These are phyloP conservation scores for Rhimphoctona megacephalus DNA, from an alignment of 2,888 invertebrate species.

Conservation along the genomic window DNA sequence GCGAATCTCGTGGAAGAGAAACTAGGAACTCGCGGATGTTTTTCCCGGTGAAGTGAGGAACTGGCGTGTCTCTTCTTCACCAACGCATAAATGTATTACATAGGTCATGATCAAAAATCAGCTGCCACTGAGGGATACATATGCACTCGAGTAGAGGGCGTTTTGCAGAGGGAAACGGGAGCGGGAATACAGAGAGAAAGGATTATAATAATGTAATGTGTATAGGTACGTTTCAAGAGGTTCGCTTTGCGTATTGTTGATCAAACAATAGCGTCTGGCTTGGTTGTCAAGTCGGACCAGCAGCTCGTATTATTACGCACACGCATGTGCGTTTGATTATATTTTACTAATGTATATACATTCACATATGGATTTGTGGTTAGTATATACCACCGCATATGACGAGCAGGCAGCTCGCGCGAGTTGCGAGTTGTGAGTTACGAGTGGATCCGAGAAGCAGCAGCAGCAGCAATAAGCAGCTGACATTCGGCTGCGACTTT, in stretches of 20 bases:
- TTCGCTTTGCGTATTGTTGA: conserved; percentile 82
- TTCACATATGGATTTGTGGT: conserved; percentile 10
- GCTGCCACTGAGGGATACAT: conserved; percentile 42
- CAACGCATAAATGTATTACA: conserved; percentile 8
- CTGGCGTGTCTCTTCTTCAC: neutral
- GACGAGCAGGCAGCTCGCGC: conserved; percentile 48
- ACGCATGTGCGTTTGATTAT: conserved; percentile 35
- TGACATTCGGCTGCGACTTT: conserved; percentile 80
- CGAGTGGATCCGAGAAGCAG: conserved; percentile 22
- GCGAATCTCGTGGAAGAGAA: neutral
- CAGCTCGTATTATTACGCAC: conserved; percentile 58
- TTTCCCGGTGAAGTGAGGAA: neutral
- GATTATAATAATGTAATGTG: conserved; percentile 39
- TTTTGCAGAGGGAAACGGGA: conserved; percentile 15
- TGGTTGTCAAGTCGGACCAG: conserved; percentile 72
- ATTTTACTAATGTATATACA: conserved; percentile 23
- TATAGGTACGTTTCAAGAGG: conserved; percentile 78
- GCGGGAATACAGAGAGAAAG: conserved; percentile 75
- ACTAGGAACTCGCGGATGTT: neutral
- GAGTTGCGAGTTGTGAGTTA: conserved; percentile 36
- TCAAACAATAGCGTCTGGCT: conserved; percentile 83
- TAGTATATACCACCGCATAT: conserved; percentile 14
- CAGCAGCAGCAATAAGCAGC: conserved; percentile 70
- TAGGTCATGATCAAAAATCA: conserved; percentile 53
- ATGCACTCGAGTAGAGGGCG: conserved; percentile 12